Evolutionary conservation across 1,140 invertebrate genomes (phyloP), one percentile per base, ranked within the genome.

Genomic region (Bombus vancouverensis): DNA sequence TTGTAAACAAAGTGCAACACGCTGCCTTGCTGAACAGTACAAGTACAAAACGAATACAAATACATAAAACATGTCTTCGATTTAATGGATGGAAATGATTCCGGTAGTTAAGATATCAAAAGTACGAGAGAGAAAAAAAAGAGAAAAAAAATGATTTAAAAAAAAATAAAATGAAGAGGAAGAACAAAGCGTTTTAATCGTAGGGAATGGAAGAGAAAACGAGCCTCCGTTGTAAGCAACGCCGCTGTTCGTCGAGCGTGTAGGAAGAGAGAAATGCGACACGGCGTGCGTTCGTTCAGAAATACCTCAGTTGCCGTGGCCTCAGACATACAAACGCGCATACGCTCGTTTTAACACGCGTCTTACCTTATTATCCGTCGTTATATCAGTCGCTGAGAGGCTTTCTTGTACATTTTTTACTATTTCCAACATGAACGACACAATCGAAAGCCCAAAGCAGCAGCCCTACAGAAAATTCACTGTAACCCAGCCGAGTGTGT

Each of bases 21-120:
- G 95, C 95, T 95, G 95, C 95, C 95, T 95, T 95, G 95, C 94
- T 95, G 93, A 95, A 95, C 94, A 95, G 94, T 95, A 95, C 95
- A 95, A 95, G 95, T 95, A 95, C 95, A 95, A 95, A 95, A 95
- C 92, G 93, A 95, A 94, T 94, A 95, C 93, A 95, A 95, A 94
- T 94, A 95, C 94, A 95, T 94, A 93, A 85, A 80, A 93, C 93
- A 94, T 92, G 94, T 95, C 94, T 95, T 95, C 94, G 92, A 95
- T 93, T 95, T 94, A 94, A 94, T 92, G 89, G 92, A 92, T 93
- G 92, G 92, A 93, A 94, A 94, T 91, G 93, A 93, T 94, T 94
- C 93, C 93, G 94, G 93, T 95, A 95, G 94, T 94, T 95, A 95
- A 95, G 93, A 92, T 93, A 94, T 95, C 92, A 93, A 91, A 81